Percentiles rank a stretch among this genome's conserved stretches.
Conservation (phyloP, 2,888 invertebrate species). For the Anthophora plumipes region DNA sequence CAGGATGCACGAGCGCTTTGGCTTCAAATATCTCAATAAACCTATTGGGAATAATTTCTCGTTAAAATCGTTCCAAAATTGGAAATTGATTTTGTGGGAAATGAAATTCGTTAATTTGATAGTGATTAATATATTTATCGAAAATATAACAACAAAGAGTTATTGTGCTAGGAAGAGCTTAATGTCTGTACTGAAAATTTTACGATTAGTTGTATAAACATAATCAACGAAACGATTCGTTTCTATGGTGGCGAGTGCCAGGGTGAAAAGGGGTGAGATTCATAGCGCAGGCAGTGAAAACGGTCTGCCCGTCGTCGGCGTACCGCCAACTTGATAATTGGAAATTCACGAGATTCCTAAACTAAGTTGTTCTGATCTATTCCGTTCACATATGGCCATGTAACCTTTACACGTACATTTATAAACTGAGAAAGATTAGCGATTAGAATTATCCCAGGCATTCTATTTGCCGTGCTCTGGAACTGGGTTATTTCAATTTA, state of each 20-base stretch:
- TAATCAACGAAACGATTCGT: slow-evolving; percentile 62
- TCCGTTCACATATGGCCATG: slow-evolving; percentile 63
- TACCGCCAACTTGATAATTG: slow-evolving; percentile 79
- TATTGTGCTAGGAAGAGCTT: no score
- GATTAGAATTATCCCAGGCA: slow-evolving; percentile 13
- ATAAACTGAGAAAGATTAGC: slow-evolving; percentile 47
- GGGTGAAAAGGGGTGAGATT: slow-evolving; percentile 47
- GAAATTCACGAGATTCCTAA: slow-evolving; percentile 81
- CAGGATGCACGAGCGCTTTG: no score
- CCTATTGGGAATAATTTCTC: no score
- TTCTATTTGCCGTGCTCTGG: neutral
- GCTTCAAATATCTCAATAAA: no score
- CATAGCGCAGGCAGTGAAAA: slow-evolving; percentile 55
- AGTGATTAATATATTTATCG: neutral
- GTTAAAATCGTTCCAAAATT: no score
- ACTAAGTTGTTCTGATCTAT: slow-evolving; percentile 79
- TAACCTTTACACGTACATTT: slow-evolving; percentile 39
- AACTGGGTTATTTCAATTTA: neutral
- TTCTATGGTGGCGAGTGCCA: slow-evolving; percentile 27
- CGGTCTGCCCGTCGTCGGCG: slow-evolving; percentile 64
- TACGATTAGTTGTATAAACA: neutral
- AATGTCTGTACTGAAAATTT: neutral
- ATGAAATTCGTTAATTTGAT: no score
- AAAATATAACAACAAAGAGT: neutral
- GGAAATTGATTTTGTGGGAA: no score